A percentile compares a stretch with the other conserved stretches of the same genome.
Conservation (phyloP, 2,797 vertebrate species). For the Ispidina picta region DNA sequence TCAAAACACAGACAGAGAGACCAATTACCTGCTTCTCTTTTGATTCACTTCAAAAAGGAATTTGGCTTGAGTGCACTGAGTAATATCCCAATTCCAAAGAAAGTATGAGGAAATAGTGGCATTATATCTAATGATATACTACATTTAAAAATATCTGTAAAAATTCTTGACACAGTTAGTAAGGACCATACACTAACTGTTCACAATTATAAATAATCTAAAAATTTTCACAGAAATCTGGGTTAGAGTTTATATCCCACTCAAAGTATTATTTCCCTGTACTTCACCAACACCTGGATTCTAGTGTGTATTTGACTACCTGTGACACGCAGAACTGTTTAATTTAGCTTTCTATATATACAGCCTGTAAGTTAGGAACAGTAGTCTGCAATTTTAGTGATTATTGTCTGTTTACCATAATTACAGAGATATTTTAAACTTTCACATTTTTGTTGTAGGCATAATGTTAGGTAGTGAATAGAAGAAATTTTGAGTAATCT, state of each 20-base stretch:
- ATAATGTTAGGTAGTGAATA: constrained; percentile 73
- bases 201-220: background rate
- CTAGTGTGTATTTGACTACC: background rate
- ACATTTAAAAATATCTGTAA: background rate
- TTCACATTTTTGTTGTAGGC: constrained; percentile 66
- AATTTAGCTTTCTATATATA: constrained; percentile 70
- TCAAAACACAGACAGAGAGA: background rate
- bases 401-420: constrained; percentile 73
- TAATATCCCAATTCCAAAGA: background rate
- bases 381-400: constrained; percentile 68
- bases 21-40: background rate
- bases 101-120: background rate
- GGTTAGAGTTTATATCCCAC: background rate
- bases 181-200: background rate
- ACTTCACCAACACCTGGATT: constrained; percentile 32
- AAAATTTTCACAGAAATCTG: background rate
- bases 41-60: background rate
- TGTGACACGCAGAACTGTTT: constrained; percentile 38
- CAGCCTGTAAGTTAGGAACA: constrained; percentile 54
- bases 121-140: background rate
- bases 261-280: background rate
- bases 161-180: background rate
- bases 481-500: constrained; percentile 70
- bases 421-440: constrained; percentile 72
- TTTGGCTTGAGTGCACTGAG: background rate